Evolutionary conservation across 2,797 vertebrate species (phyloP), one percentile per base, ranked within the genome.

Genomic region (Chelonia mydas): DNA sequence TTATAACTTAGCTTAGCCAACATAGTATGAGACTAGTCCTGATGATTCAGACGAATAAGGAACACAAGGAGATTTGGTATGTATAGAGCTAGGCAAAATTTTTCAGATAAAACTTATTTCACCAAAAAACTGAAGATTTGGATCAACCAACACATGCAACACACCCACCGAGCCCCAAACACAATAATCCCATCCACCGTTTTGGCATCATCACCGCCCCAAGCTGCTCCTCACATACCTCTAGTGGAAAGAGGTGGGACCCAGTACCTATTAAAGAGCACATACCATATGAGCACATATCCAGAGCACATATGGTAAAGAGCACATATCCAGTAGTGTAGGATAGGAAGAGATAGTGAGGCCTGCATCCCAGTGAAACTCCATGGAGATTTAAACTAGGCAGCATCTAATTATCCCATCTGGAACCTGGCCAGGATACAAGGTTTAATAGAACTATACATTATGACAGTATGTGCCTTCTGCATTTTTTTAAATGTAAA

Each of bases 381-480:
- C 47, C 45, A 77, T 54, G 45, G 82, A 55, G 25, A 49, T n/a
- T 92, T 82, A 68, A 23, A 49, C 11, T 41, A 77, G 59, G 23
- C 50, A 59, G 49, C 81, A 76, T 15, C 41, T 25, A 95, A 76
- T 81, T 41, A 61, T 2, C 12, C 41, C 68, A 50, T 65, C 31
- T 68, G 19, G 83, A 86, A 79, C 79, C 51, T 33, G 49, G 53
- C 55, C 84, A 86, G 33, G 47, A 85, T 61, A 41, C 11, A 88
- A 61, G 13, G 6, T 72, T 55, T 53, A n/a, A 11, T 7, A 55
- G 61, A 76, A 47, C 25, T 28, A 25, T 19, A 47, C 77, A 55
- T 23, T 47, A 55, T 21, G 83, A 59, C 47, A 82, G 77, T 51
- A 55, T 2, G 78, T 96, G 92, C 90, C 86, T 93, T 96, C 59